Conservation (phyloP, 2,888 invertebrate genomes). For the Ophioninae sp. region DNA sequence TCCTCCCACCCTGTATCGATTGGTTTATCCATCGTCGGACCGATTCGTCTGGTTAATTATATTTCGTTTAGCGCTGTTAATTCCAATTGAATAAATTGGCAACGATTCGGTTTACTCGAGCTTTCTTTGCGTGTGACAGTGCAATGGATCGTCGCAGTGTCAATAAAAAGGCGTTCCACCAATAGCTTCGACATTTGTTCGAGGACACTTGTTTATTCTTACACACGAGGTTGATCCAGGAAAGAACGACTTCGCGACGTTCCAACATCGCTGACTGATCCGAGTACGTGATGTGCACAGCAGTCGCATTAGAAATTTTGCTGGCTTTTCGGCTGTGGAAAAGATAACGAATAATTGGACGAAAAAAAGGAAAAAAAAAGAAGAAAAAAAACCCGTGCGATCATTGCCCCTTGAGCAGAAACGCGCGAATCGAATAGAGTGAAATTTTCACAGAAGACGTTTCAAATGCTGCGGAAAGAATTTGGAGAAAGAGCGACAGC, state of each 20-base stretch:
- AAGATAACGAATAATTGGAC: neutral
- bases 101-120: neutral
- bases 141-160: neutral
- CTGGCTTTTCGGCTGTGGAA: conserved; percentile 63
- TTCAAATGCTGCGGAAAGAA: no score
- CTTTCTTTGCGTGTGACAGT: neutral
- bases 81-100: no score
- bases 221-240: conserved; percentile 73
- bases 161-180: neutral
- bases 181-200: neutral
- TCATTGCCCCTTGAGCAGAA: neutral
- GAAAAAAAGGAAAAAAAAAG: no score
- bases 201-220: conserved; percentile 52
- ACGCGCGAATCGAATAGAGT: neutral
- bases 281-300: conserved; percentile 69
- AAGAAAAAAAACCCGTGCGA: no score
- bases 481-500: no score
- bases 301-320: conserved; percentile 64
- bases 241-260: conserved; percentile 69
- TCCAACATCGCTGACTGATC: conserved; percentile 66
- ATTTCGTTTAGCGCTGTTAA: no score
- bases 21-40: no score
- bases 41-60: no score
- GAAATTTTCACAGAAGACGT: no score
- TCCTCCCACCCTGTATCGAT: no score